Conservation (phyloP, 2,888 invertebrate species). For the Notocelia uddmanniana region DNA sequence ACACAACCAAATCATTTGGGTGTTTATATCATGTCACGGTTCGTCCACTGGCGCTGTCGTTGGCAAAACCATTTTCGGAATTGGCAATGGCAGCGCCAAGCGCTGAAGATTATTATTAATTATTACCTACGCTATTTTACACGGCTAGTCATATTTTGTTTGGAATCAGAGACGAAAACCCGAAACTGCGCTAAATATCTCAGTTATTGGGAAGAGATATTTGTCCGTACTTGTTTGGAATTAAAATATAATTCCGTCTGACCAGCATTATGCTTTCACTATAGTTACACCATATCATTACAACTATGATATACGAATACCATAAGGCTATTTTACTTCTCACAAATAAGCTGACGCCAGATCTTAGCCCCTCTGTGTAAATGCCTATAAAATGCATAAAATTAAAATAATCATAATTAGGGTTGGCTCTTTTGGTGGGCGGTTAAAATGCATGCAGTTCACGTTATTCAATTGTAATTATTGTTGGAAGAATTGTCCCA, state of each 20-base stretch:
- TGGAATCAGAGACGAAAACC: background rate
- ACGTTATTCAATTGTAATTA: background rate
- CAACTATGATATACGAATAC: background rate
- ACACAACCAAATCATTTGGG: slow-evolving; percentile 56
- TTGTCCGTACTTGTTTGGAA: too few relatives aligned
- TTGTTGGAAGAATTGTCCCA: background rate
- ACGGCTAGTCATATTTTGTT: slow-evolving; percentile 20
- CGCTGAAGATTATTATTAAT: background rate
- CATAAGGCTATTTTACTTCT: background rate
- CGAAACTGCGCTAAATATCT: too few relatives aligned
- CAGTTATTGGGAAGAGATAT: too few relatives aligned
- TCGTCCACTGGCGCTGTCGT: background rate
- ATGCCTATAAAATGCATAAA: background rate
- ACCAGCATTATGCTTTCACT: too few relatives aligned
- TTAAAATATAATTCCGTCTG: too few relatives aligned
- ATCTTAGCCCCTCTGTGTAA: background rate
- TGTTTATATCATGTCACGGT: slow-evolving; percentile 32
- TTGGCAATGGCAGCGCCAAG: background rate
- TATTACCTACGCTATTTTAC: slow-evolving; percentile 6
- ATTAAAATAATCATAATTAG: too few relatives aligned
- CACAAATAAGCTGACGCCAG: background rate
- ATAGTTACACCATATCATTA: too few relatives aligned
- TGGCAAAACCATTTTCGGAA: background rate
- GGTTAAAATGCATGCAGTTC: background rate
- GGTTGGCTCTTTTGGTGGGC: too few relatives aligned